phyloP scores from a whole-genome alignment of 2,797 vertebrate genomes.

The Poliocrania exsul region DNA sequence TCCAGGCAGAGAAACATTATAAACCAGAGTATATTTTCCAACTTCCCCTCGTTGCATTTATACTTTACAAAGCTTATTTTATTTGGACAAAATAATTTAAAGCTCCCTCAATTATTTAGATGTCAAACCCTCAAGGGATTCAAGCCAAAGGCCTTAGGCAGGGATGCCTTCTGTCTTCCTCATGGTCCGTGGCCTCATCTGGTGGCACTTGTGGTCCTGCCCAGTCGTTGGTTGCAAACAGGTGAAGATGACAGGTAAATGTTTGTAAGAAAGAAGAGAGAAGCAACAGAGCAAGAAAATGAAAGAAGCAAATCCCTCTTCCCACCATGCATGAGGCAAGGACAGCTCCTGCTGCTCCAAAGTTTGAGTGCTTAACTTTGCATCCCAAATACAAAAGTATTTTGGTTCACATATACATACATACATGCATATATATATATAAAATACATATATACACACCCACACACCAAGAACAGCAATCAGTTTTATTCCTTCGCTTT shows the following conservation, averaged over 20 bases:
- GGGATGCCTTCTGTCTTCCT: neutral
- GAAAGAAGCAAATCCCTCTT: neutral
- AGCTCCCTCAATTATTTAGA: neutral
- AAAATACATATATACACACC: neutral
- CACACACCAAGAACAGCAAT: neutral
- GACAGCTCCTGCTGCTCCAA: neutral
- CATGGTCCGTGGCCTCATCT: neutral
- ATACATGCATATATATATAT: neutral
- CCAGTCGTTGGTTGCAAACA: neutral
- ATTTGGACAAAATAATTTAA: neutral
- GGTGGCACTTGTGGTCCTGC: neutral
- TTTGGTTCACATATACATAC: neutral
- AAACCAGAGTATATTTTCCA: neutral
- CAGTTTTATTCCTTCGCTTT: constrained; percentile 42
- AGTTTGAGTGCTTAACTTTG: neutral
- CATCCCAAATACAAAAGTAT: constrained; percentile 19
- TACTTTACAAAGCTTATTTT: neutral
- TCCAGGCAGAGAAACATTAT: neutral
- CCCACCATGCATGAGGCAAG: accelerated
- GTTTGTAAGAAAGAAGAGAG: neutral
- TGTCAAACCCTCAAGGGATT: neutral
- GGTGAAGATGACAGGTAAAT: neutral
- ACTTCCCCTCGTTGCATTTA: neutral
- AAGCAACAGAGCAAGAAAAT: neutral
- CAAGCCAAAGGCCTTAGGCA: neutral